A percentile compares a stretch with the other conserved stretches of the same genome.
phyloP scores from a whole-genome alignment of 2,797 vertebrate species.

The Rhabdomys pumilio region DNA sequence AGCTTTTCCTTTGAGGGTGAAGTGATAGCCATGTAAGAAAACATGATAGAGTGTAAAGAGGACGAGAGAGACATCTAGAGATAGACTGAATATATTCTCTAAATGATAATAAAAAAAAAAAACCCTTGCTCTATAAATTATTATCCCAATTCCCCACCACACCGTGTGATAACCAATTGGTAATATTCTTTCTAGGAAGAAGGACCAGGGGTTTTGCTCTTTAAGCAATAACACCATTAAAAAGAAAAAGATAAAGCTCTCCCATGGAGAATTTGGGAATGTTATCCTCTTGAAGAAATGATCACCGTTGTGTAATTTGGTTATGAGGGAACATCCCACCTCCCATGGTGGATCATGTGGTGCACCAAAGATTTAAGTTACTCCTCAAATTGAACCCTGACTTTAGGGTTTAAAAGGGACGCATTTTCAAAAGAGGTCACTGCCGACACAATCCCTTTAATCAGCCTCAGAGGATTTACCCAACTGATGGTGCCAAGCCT shows the following conservation, averaged over 20 bases:
- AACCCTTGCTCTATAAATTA: not conserved
- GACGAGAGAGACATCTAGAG: not conserved
- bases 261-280: not conserved
- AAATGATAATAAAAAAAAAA: constrained; percentile 35
- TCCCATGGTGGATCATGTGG: constrained; percentile 44
- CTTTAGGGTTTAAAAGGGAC: constrained; percentile 74
- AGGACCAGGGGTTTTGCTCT: not conserved
- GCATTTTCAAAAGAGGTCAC: constrained; percentile 70
- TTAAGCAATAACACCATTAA: constrained; percentile 42
- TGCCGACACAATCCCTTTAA: constrained; percentile 80
- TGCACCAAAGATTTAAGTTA: constrained; percentile 68
- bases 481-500: constrained; percentile 59
- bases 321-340: not conserved
- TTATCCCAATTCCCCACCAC: not conserved
- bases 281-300: constrained; percentile 52
- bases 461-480: constrained; percentile 80
- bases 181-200: constrained; percentile 52
- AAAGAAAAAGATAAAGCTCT: constrained; percentile 52
- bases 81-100: not conserved
- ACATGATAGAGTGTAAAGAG: constrained; percentile 18
- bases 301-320: not conserved
- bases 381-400: constrained; percentile 67
- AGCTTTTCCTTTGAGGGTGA: constrained; percentile 21
- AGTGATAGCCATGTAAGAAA: not conserved
- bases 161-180: not conserved